Evolutionary conservation across 1,140 invertebrate genomes (phyloP), one percentile per base, ranked within the genome.

Genomic region (Leptopilina clavipes): DNA sequence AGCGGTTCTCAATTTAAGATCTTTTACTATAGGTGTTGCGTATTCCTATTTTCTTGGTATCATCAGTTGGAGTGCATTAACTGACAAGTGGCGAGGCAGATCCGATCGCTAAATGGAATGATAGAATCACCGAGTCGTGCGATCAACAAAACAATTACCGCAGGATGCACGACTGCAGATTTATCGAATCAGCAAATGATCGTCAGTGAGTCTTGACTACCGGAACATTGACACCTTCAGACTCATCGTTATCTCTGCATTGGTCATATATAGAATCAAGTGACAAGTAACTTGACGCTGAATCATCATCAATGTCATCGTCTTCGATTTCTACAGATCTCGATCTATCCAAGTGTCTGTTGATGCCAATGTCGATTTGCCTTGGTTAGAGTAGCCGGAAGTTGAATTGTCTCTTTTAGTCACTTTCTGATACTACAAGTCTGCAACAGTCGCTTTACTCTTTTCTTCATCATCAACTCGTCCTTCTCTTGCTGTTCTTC

Each of bases 131-230:
- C 59, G 3, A 65, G 59, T 11, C 59, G 12, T 22, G 18, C n/a
- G 59, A 65, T 65, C 22, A 65, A 65, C 59, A 65, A 65, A 65
- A 65, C 59, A 65, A 65, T 65, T 65, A 65, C 59, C 3, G 14
- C 56, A 65, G 14, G 56, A 65, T 65, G 19, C 59, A 65, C 59
- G 59, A 65, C 25, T 37, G 25, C 5, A 65, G 59, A 65, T 65
- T 31, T 25, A 65, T 65, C 25, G 59, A n/a, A n/a, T n/a, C n/a
- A n/a, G n/a, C n/a, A n/a, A n/a, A n/a, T n/a, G 59, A 22, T 25
- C 19, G 22, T 59, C 22, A 22, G 19, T 31, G 22, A 75, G 45
- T 40, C 6, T 31, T 37, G 54, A 72, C 43, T 18, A 45, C 5
- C 43, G 70, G 73, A 74, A 81, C 17, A 14, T 25, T 12, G 3